phyloP scores from a whole-genome alignment of 2,113 vertebrate species.

The Nestor notabilis region DNA sequence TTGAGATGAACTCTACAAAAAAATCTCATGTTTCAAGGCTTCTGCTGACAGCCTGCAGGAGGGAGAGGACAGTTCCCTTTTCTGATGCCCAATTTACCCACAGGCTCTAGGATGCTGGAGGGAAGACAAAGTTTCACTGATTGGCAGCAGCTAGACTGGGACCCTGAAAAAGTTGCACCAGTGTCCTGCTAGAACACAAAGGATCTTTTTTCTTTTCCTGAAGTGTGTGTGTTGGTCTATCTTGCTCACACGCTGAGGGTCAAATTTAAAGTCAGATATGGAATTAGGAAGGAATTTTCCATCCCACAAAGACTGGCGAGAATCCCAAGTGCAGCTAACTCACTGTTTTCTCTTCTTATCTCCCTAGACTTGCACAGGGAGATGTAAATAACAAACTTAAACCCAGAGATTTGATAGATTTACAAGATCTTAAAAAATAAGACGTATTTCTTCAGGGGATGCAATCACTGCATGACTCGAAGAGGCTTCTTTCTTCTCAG shows the following conservation, averaged over 20 bases:
- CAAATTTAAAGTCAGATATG: slow-evolving; percentile 73
- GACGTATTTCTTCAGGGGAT: background rate
- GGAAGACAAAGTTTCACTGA: slow-evolving; percentile 31
- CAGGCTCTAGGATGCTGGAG: background rate
- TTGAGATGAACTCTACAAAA: background rate
- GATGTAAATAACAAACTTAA: slow-evolving; percentile 28
- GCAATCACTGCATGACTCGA: background rate
- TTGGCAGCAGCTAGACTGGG: slow-evolving; percentile 17
- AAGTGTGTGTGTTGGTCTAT: slow-evolving; percentile 56
- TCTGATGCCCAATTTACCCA: slow-evolving; percentile 6
- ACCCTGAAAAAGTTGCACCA: slow-evolving; percentile 47
- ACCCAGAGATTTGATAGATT: background rate
- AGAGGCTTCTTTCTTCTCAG: background rate
- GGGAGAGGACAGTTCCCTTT: background rate
- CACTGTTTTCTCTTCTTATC: slow-evolving; percentile 46
- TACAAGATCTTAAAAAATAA: background rate
- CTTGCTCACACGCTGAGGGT: slow-evolving; percentile 61
- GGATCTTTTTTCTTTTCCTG: slow-evolving; percentile 55
- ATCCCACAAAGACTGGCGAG: slow-evolving; percentile 58
- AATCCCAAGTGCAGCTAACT: slow-evolving; percentile 56
- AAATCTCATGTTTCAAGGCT: slow-evolving; percentile 23
- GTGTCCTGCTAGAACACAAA: slow-evolving; percentile 15
- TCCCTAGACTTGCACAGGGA: slow-evolving; percentile 1
- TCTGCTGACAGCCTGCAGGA: slow-evolving; percentile 15
- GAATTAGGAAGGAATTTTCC: slow-evolving; percentile 73